Conservation (phyloP, 2,113 vertebrate genomes). For the Psilopogon haemacephalus region DNA sequence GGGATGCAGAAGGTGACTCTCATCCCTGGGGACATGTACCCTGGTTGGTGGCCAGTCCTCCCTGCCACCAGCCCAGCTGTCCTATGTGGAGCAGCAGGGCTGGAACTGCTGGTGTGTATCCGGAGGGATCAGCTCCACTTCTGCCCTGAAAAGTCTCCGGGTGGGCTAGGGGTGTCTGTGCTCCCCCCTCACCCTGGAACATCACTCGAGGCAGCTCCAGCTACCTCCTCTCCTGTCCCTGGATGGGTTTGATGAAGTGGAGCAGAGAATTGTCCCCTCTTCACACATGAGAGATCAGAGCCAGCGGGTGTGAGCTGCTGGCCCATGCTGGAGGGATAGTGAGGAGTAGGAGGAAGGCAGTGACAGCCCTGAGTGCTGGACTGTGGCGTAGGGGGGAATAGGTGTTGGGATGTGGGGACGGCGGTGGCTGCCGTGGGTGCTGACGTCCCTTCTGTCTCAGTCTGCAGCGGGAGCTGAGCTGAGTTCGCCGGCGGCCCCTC, state of each 20-base stretch:
- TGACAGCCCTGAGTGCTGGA: neutral
- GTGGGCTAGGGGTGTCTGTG: neutral
- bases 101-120: neutral
- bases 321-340: neutral
- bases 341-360: neutral
- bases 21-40: neutral
- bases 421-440: neutral
- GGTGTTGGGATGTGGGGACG: neutral
- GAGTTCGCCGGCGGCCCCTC: neutral
- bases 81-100: neutral
- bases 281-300: constrained; percentile 54
- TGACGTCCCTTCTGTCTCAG: neutral
- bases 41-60: neutral
- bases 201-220: neutral
- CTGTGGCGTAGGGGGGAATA: fast-evolving
- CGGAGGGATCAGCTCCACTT: neutral
- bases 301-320: neutral
- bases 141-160: neutral
- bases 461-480: constrained; percentile 4
- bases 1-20: neutral
- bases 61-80: neutral
- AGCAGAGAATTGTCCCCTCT: constrained; percentile 56
- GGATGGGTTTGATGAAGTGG: constrained; percentile 26
- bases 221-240: neutral
- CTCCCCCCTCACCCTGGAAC: neutral